Evolutionary conservation across 2,113 vertebrate genomes (phyloP), one percentile per base, ranked within the genome.

Genomic region (Phasianus colchicus): DNA sequence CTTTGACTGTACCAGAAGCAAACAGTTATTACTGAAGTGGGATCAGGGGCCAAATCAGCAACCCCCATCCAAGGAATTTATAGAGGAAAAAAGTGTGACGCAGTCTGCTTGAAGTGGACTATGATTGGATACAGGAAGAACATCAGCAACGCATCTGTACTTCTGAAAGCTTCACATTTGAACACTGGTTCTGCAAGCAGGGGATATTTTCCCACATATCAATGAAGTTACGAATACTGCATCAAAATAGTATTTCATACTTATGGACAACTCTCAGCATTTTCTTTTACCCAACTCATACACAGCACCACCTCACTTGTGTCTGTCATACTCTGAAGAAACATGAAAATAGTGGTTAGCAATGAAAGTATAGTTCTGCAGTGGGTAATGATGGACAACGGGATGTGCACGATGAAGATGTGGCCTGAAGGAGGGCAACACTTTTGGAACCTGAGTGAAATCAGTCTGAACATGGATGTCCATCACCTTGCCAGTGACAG

Each of bases 131-230:
- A 65, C 4, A 6, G 42, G 32, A 89, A 60, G 38, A 42, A 50
- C 0, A 0, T 0, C 9, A 48, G 24, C 29, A 60, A 55, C 6
- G 29, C 14, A 32, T 18, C 47, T 6, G 11, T 36, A n/a, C 38
- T 79, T 73, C 54, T 2, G 5, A 57, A 66, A 55, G 54, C 45
- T 29, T 38, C 69, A 63, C 16, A 43, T 32, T 15, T 70, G 29
- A 90, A 34, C 32, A 66, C 1, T 22, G 27, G 70, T 42, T 72
- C 36, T 79, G 71, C 57, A 76, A 27, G 43, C 63, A 85, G 25
- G 13, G 38, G 25, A 64, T 52, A 10, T 18, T 40, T 78, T 71
- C 63, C 29, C 54, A 73, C 10, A 0, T 2, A 65, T 0, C 77
- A 91, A 5, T 9, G 22, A 72, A 64, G 69, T 47, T 10, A 72